Base-by-base conservation (phyloP, 1,140 invertebrate species). In the Ruditapes philippinarum region DNA sequence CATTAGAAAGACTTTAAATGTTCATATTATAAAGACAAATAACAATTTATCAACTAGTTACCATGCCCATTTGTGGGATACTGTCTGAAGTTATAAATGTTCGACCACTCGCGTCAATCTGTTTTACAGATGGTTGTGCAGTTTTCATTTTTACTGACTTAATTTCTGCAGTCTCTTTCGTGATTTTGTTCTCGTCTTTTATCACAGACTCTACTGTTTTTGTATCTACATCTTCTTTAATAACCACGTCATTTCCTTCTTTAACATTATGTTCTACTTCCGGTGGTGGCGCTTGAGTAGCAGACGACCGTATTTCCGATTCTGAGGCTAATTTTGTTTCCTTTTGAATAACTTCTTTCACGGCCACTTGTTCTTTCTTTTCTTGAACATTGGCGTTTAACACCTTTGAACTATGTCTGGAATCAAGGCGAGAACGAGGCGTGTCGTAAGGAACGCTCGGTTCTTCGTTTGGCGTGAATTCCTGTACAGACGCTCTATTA, bases 71-170 rank as follows among this genome's bases (percentile, higher is more conserved):
- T 33, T 84, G 82, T 19, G 28, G 62, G 0, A 84, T 51, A 73
- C 5, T 74, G 65, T 84, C 82, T 36, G 82, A 84, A 19, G 82
- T 84, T 22, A 84, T 25, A 33, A 84, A 84, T 51, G 82, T 84
- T 51, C 60, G 70, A n/a, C 81, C 81, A 51, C 62, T 70, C 7
- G 81, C 81, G 25, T 84, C 81, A 31, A 84, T 73, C 25, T 65
- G 36, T 11, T 19, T 49, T 3, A 25, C 5, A 19, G 28, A 38
- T 22, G 25, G 38, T 25, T 42, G 25, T 25, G 38, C 12, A 5
- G 60, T 31, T 65, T 45, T 68, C 62, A 68, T 68, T 68, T 31
- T 38, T 17, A 68, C 57, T 60, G 60, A 25, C 42, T 70, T 36
- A 70, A 70, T 38, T 11, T 70, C 65, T 14, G 19, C 65, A 31